Percentiles rank a stretch among this genome's conserved stretches.
These are phyloP conservation scores for Antheraea assamensis DNA, from an alignment of 2,888 invertebrate species.

Conservation along the genomic window DNA sequence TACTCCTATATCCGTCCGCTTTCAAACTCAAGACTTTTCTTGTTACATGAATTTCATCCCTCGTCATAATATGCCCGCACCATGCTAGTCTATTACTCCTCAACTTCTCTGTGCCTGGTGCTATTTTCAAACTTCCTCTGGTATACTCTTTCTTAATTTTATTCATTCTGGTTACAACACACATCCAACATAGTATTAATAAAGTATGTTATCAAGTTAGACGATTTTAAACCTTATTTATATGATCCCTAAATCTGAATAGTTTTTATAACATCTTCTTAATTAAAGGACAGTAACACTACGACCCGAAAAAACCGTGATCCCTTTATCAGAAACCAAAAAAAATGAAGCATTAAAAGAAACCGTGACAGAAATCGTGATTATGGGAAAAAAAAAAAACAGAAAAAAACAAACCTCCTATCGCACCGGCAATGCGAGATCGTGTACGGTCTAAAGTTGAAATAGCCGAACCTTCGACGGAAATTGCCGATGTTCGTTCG, in stretches of 20 bases:
- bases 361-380: conserved; percentile 20
- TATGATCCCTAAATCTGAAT: neutral
- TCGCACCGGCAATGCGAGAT: conserved; percentile 90
- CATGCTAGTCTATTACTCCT: too few species aligned
- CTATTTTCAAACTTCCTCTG: too few species aligned
- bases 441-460: conserved; percentile 87
- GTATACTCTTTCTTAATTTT: too few species aligned
- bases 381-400: conserved; percentile 36
- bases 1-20: too few species aligned
- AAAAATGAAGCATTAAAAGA: conserved; percentile 15
- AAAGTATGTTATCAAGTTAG: too few species aligned
- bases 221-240: neutral
- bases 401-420: conserved; percentile 83
- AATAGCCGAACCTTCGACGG: conserved; percentile 82
- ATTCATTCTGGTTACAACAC: too few species aligned
- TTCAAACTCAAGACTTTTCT: too few species aligned
- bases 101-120: too few species aligned
- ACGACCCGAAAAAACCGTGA: neutral
- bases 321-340: neutral
- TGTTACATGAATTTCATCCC: too few species aligned
- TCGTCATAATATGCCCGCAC: too few species aligned
- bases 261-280: neutral
- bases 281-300: neutral
- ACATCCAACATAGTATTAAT: too few species aligned
- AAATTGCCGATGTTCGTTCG: conserved; percentile 84